These are phyloP conservation scores for Dermochelys coriacea DNA, from an alignment of 2,797 vertebrate species.

Conservation along the genomic window DNA sequence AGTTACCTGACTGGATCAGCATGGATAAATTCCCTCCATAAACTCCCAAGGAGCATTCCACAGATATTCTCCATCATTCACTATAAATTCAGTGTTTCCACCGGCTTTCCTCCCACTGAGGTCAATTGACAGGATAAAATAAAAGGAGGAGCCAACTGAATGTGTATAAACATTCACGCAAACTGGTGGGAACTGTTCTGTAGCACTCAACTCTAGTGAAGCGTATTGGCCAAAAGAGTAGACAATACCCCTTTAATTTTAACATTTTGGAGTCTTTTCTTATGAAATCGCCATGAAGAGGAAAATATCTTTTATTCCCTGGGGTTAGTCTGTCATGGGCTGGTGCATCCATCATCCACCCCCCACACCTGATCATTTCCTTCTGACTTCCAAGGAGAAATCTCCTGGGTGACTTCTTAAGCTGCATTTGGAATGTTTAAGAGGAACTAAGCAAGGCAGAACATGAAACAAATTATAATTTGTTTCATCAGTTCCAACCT, in stretches of 20 bases:
- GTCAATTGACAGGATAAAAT: background rate
- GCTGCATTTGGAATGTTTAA: background rate
- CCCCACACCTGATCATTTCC: background rate
- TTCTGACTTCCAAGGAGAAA: background rate
- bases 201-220: slow-evolving; percentile 22
- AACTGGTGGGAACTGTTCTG: slow-evolving; percentile 39
- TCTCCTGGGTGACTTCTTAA: background rate
- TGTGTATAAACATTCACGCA: slow-evolving; percentile 7
- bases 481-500: background rate
- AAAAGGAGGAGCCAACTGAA: background rate
- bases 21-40: background rate
- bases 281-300: background rate
- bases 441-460: background rate
- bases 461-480: background rate
- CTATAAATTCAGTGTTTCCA: background rate
- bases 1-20: background rate
- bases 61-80: background rate
- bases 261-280: background rate
- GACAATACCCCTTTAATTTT: slow-evolving; percentile 20
- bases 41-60: background rate
- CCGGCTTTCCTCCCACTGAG: background rate
- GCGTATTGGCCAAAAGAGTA: slow-evolving; percentile 54
- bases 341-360: background rate
- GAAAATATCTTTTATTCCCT: rapidly evolving
- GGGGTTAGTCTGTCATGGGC: background rate